These are phyloP conservation scores for Rhynchomys soricoides DNA, from an alignment of 2,113 vertebrate genomes.

Conservation along the genomic window DNA sequence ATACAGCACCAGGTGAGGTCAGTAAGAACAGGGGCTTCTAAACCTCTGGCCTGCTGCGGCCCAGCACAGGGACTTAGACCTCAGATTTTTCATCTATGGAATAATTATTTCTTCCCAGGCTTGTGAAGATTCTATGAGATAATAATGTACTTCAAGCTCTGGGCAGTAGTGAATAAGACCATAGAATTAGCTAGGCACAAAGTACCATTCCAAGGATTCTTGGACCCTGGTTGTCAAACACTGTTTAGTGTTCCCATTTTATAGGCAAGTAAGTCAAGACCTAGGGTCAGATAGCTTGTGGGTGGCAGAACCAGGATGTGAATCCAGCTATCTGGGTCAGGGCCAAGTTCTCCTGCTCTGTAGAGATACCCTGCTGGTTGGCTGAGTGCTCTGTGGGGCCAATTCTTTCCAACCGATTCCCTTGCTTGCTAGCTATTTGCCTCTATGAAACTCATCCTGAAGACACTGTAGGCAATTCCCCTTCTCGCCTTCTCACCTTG, in stretches of 20 bases:
- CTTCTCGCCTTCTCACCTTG: background rate
- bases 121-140: constrained; percentile 61
- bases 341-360: too few relatives aligned
- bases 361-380: background rate
- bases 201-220: background rate
- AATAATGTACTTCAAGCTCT: background rate
- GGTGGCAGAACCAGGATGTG: background rate
- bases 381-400: background rate
- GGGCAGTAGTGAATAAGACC: background rate
- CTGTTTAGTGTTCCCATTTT: background rate
- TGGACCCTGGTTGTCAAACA: background rate
- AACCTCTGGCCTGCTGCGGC: background rate
- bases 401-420: background rate
- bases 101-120: constrained; percentile 74
- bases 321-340: background rate
- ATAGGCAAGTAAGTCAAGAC: background rate
- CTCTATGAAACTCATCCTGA: background rate
- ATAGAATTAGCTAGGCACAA: background rate
- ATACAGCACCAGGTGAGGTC: background rate
- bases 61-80: background rate
- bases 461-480: background rate
- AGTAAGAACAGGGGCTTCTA: background rate
- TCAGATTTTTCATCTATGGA: constrained; percentile 57
- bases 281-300: background rate
- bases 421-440: background rate